Percentiles rank a stretch among this genome's conserved stretches.
Conservation (phyloP, 2,113 vertebrate genomes). For the Rhadina sibilatrix region DNA sequence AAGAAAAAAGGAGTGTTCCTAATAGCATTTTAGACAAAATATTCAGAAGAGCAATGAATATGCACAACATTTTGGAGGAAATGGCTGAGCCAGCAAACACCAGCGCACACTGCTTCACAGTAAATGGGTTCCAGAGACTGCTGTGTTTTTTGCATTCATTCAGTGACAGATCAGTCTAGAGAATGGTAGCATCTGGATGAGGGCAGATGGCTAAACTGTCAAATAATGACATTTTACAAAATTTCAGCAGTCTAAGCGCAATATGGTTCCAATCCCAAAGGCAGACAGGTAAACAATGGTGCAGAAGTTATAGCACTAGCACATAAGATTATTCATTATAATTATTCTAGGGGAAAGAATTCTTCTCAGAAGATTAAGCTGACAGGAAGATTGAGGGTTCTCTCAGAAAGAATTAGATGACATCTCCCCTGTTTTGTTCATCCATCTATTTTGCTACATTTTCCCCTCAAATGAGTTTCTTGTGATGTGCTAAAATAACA, state of each 20-base stretch:
- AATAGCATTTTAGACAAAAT: not conserved
- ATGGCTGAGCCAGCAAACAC: slow-evolving; percentile 38
- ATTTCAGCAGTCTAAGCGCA: slow-evolving; percentile 56
- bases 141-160: not conserved
- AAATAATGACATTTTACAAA: slow-evolving; percentile 70
- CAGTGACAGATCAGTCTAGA: slow-evolving; percentile 39
- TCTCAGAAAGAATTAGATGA: slow-evolving; percentile 15
- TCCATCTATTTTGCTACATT: not conserved
- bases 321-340: slow-evolving; percentile 64
- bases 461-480: not conserved
- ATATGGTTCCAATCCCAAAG: slow-evolving; percentile 64
- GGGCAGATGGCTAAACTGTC: slow-evolving; percentile 71
- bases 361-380: slow-evolving; percentile 48
- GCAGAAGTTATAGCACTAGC: slow-evolving; percentile 29
- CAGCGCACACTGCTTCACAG: not conserved
- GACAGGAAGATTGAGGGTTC: slow-evolving; percentile 52
- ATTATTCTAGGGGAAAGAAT: slow-evolving; percentile 56
- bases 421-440: not conserved
- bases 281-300: slow-evolving; percentile 62
- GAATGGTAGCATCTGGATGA: slow-evolving; percentile 65
- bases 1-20: not conserved
- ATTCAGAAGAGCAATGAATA: slow-evolving; percentile 36
- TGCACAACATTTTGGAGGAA: slow-evolving; percentile 3
- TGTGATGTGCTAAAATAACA: not conserved
- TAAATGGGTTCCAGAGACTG: slow-evolving; percentile 22